Evolutionary conservation across 2,113 vertebrate genomes (phyloP).

Genomic region (Istiophorus platypterus): DNA sequence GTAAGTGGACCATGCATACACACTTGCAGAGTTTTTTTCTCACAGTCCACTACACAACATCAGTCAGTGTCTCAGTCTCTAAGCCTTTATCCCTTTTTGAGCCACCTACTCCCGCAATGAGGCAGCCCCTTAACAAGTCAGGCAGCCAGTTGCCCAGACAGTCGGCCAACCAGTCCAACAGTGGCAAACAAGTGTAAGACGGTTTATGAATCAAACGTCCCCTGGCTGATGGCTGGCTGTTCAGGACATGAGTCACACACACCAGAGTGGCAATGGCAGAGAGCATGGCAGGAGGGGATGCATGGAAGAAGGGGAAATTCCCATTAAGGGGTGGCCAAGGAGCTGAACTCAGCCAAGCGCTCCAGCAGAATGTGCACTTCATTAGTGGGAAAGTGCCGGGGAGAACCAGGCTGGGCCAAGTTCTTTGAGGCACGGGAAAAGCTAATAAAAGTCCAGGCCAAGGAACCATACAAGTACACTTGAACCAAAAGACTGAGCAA

Average conservation of each 20-base stretch:
- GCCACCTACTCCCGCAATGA: constrained; percentile 60
- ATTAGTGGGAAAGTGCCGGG: constrained; percentile 84
- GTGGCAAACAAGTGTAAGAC: constrained; percentile 76
- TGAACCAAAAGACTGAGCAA: constrained; percentile 61
- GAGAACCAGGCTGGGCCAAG: constrained; percentile 78
- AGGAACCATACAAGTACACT: constrained; percentile 69
- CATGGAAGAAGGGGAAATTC: constrained; percentile 79
- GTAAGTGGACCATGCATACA: background rate
- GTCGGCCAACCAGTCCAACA: constrained; percentile 66
- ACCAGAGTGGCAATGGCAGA: constrained; percentile 72
- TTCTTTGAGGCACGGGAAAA: constrained; percentile 82
- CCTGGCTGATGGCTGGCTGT: constrained; percentile 53
- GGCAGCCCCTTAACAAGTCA: constrained; percentile 62
- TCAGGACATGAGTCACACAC: constrained; percentile 77
- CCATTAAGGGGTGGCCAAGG: constrained; percentile 79
- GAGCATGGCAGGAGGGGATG: constrained; percentile 64
- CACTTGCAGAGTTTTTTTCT: background rate
- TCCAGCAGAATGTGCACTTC: constrained; percentile 83
- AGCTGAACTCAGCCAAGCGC: constrained; percentile 66
- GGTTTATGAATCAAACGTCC: constrained; percentile 75
- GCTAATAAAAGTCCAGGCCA: constrained; percentile 83
- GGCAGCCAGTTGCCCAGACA: constrained; percentile 59
- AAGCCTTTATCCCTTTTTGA: constrained; percentile 58
- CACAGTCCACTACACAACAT: constrained; percentile 24
- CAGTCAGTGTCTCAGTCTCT: constrained; percentile 48